A percentile compares a stretch with the other conserved stretches of the same genome.
Evolutionary conservation across 1,140 invertebrate genomes (phyloP).

Genomic region (Aphidius ervi): DNA sequence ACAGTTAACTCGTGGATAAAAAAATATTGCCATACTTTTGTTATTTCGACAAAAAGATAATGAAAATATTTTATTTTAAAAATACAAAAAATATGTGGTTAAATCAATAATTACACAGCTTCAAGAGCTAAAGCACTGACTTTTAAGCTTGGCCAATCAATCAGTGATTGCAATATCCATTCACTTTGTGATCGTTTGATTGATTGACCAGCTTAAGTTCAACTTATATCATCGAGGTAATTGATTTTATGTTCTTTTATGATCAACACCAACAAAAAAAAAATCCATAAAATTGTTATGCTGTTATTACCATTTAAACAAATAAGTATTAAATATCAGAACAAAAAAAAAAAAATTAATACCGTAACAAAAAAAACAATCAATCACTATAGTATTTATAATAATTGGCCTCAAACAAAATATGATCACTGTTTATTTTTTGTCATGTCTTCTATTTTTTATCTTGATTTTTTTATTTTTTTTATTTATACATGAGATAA

Average conservation of each 20-base stretch:
- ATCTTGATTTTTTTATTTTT: neutral
- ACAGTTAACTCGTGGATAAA: no score
- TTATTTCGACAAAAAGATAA: no score
- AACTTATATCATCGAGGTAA: constrained; percentile 20
- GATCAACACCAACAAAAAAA: no score
- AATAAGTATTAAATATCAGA: constrained; percentile 18
- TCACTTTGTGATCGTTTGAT: constrained; percentile 17
- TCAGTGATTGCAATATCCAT: constrained; percentile 17
- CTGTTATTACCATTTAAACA: no score
- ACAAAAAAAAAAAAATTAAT: neutral
- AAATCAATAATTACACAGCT: constrained; percentile 29
- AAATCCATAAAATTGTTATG: no score
- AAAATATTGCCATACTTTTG: no score
- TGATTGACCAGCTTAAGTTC: constrained; percentile 27
- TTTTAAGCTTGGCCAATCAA: constrained; percentile 25
- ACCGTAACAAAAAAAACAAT: no score
- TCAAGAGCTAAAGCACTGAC: constrained; percentile 15
- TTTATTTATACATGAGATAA: neutral
- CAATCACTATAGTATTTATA: no score
- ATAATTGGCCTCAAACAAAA: no score
- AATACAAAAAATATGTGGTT: neutral
- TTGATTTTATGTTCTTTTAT: constrained; percentile 20
- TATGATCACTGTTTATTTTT: no score
- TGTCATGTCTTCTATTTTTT: no score
- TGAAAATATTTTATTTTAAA: no score